Evolutionary conservation across 1,140 invertebrate genomes (phyloP), one percentile per base, ranked within the genome.

Genomic region (Micrasema longulum): DNA sequence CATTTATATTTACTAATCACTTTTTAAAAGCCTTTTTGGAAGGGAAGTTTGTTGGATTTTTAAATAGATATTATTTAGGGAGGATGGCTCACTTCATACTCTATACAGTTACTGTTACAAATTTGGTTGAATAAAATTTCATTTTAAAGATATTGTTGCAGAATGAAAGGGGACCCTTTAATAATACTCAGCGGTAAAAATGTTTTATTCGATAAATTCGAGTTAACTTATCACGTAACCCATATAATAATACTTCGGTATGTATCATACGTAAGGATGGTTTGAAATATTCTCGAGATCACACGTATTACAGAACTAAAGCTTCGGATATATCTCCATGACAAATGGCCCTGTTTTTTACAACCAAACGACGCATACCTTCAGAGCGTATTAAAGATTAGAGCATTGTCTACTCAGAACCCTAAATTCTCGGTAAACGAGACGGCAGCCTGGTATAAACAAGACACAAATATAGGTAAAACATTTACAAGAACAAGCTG

Each of bases 291-390:
- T 43, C 2, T 1, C 18, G 36, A 60, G 36, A 60, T 43, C 35
- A 60, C 36, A 22, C 16, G 31, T 41, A 16, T 20, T 48, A 22
- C 47, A 48, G 18, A 48, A 31, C 23, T 36, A 55, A 1, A 60
- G 16, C 18, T 18, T 60, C 14, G 36, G 14, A 60, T 43, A 41
- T 41, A 20, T 60, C 55, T 60, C 36, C 14, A 60, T 60, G 55
- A 60, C 55, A 60, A 60, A 60, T 60, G 16, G 55, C n/a, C 55
- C 31, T 18, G 35, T 60, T 60, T 60, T 60, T 57, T 57, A 55
- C 14, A 35, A 35, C 31, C 31, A 60, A 18, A 11, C 50, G 9
- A 10, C 16, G 55, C 35, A 60, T 60, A 60, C 55, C 55, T 60
- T 60, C 16, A n/a, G 9, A 20, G 23, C 26, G 26, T 7, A 31